Evolutionary conservation across 2,113 vertebrate species (phyloP), one percentile per base, ranked within the genome.

Genomic region (Anser cygnoides): DNA sequence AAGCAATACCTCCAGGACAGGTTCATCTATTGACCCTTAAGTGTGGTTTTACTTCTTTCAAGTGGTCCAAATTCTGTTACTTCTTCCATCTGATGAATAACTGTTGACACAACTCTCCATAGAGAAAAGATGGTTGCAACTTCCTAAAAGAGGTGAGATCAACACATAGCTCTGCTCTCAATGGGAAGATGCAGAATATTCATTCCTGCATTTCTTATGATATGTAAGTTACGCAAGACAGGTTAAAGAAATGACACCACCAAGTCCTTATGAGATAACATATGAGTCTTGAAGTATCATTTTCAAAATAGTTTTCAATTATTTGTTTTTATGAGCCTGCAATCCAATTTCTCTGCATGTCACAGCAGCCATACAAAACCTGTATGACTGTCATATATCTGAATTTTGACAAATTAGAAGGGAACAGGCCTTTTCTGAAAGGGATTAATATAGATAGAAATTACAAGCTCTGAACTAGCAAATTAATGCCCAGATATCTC

Each of bases 41-140:
- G 62, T 37, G 35, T 35, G n/a, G 66, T 78, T 95, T 92, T 88
- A 92, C 80, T 87, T 96, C 37, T 97, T 95, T 94, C 63, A 85
- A 35, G 10, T 65, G 70, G 29, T 84, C 68, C 23, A 81, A 54
- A 78, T 84, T 59, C 8, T 35, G 43, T 29, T 0, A 71, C 26
- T 66, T 88, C 41, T 85, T 28, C 71, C 33, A 67, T 83, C 14
- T 58, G 65, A 92, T 22, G 43, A 58, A 81, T 31, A 5, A 72
- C 61, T 77, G 65, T 39, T 8, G 5, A 73, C 10, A 62, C 21
- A n/a, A 57, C 10, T 62, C 9, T 55, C 31, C 37, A 29, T 1
- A 39, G 22, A 59, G 79, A 73, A 78, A 77, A 33, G 13, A 33
- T 19, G 7, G 2, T n/a, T 86, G 49, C 49, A 80, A 66, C 16